phyloP scores from a whole-genome alignment of 30 jellyfish, hydroid and myxozoan genomes.

The Phacellophora camtschatica region DNA sequence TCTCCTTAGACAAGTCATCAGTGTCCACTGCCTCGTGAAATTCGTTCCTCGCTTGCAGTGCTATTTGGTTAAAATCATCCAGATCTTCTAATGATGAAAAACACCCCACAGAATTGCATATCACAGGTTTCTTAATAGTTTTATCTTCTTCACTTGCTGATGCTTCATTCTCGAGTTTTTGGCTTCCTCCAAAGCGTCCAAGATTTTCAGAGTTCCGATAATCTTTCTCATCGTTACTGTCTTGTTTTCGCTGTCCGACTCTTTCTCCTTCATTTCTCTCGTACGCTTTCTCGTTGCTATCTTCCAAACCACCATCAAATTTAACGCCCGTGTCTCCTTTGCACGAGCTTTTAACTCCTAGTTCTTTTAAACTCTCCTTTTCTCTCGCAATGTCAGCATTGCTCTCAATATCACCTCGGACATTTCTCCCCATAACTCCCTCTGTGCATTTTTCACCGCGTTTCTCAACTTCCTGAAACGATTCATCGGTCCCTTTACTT shows the following conservation, averaged over 20 bases:
- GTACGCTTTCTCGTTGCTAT: neutral
- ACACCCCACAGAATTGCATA: slow-evolving; percentile 64
- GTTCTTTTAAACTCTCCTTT: too few species aligned
- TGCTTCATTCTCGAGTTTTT: neutral
- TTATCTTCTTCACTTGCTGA: neutral
- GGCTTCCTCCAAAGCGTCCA: too few species aligned
- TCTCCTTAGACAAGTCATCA: too few species aligned
- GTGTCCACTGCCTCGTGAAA: neutral
- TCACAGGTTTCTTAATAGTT: neutral
- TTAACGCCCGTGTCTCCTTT: neutral
- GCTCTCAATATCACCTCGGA: neutral
- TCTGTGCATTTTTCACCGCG: neutral
- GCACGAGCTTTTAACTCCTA: too few species aligned
- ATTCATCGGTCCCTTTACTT: neutral
- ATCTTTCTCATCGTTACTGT: neutral
- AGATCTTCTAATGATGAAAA: slow-evolving; percentile 58
- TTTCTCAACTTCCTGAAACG: neutral
- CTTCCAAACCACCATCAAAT: neutral
- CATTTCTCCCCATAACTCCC: neutral
- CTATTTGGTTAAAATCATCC: slow-evolving; percentile 28
- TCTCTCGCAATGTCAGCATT: neutral
- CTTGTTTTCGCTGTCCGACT: neutral
- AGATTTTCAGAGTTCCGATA: neutral
- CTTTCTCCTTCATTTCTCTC: neutral
- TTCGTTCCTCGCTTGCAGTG: slow-evolving; percentile 31